A percentile compares a stretch with the other conserved stretches of the same genome.
Evolutionary conservation across 2,888 invertebrate species (phyloP).

Genomic region (Phengaris arion): DNA sequence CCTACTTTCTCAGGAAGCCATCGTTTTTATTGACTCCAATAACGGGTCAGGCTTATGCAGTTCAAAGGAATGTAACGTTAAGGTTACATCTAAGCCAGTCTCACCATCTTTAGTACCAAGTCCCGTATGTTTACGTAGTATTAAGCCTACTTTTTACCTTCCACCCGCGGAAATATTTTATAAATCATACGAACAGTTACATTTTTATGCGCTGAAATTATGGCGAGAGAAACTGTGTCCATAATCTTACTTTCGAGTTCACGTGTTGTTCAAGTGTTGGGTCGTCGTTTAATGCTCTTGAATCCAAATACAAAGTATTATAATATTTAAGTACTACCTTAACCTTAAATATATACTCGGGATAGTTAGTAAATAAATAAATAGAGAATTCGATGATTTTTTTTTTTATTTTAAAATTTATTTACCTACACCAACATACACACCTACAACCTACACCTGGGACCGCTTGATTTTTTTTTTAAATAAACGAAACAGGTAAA

Average conservation of each 20-base stretch:
- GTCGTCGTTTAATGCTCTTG: background rate
- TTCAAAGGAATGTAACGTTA: slow-evolving; percentile 39
- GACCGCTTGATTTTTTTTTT: too few relatives aligned
- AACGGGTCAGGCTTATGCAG: slow-evolving; percentile 38
- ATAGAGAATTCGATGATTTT: too few relatives aligned
- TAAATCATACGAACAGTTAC: slow-evolving; percentile 24
- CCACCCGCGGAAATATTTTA: background rate
- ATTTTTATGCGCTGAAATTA: slow-evolving; percentile 21
- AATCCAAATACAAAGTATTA: too few relatives aligned
- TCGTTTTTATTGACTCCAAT: slow-evolving; percentile 34
- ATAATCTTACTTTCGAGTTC: slow-evolving; percentile 7
- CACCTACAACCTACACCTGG: too few relatives aligned
- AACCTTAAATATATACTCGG: too few relatives aligned
- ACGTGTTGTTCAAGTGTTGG: background rate
- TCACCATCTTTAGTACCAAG: slow-evolving; percentile 36
- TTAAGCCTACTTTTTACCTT: slow-evolving; percentile 31
- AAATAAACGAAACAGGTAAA: too few relatives aligned
- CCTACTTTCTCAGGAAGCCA: slow-evolving; percentile 18
- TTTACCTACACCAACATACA: too few relatives aligned
- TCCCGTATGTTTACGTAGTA: slow-evolving; percentile 37
- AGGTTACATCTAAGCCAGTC: slow-evolving; percentile 34
- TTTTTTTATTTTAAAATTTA: too few relatives aligned
- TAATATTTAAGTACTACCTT: too few relatives aligned
- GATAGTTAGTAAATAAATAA: too few relatives aligned
- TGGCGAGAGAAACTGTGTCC: slow-evolving; percentile 12